Evolutionary conservation across 2,797 vertebrate genomes (phyloP).

Genomic region (Amblyopsis hoosieri): DNA sequence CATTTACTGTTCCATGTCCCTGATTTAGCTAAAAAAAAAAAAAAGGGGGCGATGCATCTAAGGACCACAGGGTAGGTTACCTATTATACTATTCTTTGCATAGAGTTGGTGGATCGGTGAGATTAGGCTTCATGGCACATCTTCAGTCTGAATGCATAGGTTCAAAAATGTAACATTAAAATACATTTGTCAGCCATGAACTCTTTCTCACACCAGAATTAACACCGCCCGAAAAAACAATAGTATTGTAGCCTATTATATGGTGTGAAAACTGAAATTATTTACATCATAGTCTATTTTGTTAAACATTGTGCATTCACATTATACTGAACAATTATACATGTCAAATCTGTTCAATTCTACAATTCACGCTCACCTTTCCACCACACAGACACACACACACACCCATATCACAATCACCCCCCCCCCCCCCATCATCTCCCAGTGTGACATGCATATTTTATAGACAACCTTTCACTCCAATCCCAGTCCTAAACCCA

Average conservation of each 20-base stretch:
- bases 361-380: constrained; percentile 27
- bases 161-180: constrained; percentile 26
- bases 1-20: constrained; percentile 31
- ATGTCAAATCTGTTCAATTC: constrained; percentile 32
- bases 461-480: constrained; percentile 78
- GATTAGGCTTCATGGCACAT: background rate
- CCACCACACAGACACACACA: constrained; percentile 23
- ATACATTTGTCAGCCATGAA: background rate
- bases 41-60: background rate
- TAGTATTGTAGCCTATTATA: background rate
- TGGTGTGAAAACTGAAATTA: too few relatives aligned
- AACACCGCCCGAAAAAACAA: constrained; percentile 8
- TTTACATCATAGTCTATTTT: constrained; percentile 1
- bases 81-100: background rate
- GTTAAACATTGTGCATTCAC: constrained; percentile 9
- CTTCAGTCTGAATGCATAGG: background rate
- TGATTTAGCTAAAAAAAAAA: constrained; percentile 18
- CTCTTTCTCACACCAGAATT: constrained; percentile 1
- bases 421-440: constrained; percentile 29
- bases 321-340: too few relatives aligned
- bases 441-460: constrained; percentile 74
- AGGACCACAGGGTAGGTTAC: background rate
- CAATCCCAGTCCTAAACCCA: constrained; percentile 57
- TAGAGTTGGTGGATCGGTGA: background rate
- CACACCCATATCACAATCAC: constrained; percentile 17